Evolutionary conservation across 2,888 invertebrate species (phyloP).

Genomic region (Petrophora chlorosata): DNA sequence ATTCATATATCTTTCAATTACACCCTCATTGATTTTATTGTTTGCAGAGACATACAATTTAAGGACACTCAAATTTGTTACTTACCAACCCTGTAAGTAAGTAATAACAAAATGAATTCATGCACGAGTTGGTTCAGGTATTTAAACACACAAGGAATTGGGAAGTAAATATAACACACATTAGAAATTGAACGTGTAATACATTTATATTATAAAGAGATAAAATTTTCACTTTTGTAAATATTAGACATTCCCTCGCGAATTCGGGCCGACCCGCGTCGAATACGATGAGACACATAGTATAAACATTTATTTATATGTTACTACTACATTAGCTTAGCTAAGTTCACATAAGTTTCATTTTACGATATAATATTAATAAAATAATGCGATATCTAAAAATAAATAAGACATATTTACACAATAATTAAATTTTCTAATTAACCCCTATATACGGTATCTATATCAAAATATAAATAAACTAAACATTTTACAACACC

Average conservation of each 20-base stretch:
- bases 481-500: not conserved
- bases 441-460: too few relatives aligned
- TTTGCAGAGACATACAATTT: too few relatives aligned
- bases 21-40: too few relatives aligned
- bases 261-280: slow-evolving; percentile 57
- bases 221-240: slow-evolving; percentile 79
- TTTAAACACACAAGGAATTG: not conserved
- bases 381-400: slow-evolving; percentile 15
- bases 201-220: slow-evolving; percentile 82
- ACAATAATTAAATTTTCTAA: slow-evolving; percentile 1
- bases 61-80: not conserved
- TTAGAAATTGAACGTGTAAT: slow-evolving; percentile 77
- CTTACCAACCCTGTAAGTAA: not conserved
- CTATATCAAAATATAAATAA: too few relatives aligned
- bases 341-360: slow-evolving; percentile 30
- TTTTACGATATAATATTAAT: slow-evolving; percentile 15
- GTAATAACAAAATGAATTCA: not conserved
- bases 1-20: too few relatives aligned
- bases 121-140: not conserved
- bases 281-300: slow-evolving; percentile 60
- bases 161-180: slow-evolving; percentile 47
- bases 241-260: slow-evolving; percentile 68
- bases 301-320: slow-evolving; percentile 55
- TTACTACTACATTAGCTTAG: slow-evolving; percentile 44
- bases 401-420: slow-evolving; percentile 18